Percentiles rank a stretch among this genome's conserved stretches.
Evolutionary conservation across 2,888 invertebrate genomes (phyloP).

Genomic region (Rhamnusium bicolor): DNA sequence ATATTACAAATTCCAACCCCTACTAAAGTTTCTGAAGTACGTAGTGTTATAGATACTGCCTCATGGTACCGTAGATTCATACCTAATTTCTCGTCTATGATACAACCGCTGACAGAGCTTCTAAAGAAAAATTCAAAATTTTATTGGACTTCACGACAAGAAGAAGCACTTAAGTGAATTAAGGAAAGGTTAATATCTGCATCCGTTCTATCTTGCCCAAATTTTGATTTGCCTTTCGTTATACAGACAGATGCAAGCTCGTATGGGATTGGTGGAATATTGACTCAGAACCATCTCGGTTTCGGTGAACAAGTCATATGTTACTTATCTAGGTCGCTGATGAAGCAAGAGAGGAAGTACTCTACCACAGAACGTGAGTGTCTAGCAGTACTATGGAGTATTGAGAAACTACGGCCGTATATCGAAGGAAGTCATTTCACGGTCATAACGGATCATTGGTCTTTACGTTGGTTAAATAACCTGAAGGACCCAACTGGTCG

Average conservation of each 20-base stretch:
- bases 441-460: slow-evolving; percentile 41
- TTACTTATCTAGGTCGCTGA: slow-evolving; percentile 44
- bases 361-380: slow-evolving; percentile 44
- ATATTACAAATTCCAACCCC: no score
- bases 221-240: slow-evolving; percentile 40
- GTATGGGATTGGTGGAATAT: slow-evolving; percentile 48
- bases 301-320: slow-evolving; percentile 46
- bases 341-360: slow-evolving; percentile 44
- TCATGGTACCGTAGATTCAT: no score
- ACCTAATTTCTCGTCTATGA: no score
- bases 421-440: slow-evolving; percentile 40
- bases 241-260: slow-evolving; percentile 52
- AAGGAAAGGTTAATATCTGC: slow-evolving; percentile 40
- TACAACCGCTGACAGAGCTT: no score
- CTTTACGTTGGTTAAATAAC: slow-evolving; percentile 35
- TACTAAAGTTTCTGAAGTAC: no score
- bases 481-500: slow-evolving; percentile 49
- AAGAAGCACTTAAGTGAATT: slow-evolving; percentile 35
- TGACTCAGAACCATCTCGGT: slow-evolving; percentile 40
- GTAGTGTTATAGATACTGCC: no score
- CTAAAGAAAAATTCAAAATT: no score
- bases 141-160: no score
- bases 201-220: slow-evolving; percentile 46
- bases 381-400: slow-evolving; percentile 42
- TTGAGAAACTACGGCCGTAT: slow-evolving; percentile 49